Conservation (phyloP, 2,797 vertebrate genomes). For the Leptodactylus fallax region DNA sequence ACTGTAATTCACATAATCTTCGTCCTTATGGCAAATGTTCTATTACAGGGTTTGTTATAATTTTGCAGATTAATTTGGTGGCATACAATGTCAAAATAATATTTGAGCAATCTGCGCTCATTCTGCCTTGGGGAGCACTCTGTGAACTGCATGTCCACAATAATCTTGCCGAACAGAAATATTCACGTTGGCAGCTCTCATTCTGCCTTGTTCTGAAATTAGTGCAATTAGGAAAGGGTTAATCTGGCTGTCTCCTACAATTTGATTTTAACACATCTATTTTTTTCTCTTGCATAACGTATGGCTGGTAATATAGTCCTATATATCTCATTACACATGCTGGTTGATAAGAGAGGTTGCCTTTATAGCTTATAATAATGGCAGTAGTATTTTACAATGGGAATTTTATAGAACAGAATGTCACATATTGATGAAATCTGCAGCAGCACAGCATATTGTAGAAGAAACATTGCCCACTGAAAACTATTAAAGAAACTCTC, state of each 20-base stretch:
- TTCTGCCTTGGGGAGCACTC: background rate
- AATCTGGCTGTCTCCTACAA: background rate
- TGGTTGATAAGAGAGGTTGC: background rate
- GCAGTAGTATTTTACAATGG: background rate
- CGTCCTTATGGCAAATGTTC: conserved; percentile 5
- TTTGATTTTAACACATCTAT: conserved; percentile 1
- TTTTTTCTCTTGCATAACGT: conserved; percentile 5
- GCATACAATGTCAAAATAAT: conserved; percentile 9
- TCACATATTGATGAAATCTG: background rate
- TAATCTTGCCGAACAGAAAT: background rate
- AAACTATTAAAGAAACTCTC: background rate
- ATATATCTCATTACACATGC: background rate
- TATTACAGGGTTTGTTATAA: background rate
- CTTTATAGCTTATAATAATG: background rate
- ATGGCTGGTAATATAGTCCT: conserved; percentile 6
- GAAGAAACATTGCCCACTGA: background rate
- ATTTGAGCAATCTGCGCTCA: background rate
- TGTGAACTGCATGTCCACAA: background rate
- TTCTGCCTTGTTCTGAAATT: background rate
- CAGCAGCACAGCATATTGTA: background rate
- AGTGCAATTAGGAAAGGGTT: conserved; percentile 3
- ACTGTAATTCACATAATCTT: background rate
- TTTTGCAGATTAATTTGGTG: background rate
- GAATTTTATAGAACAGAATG: background rate
- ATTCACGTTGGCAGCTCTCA: background rate